Evolutionary conservation across 2,797 vertebrate genomes (phyloP).

Genomic region (Catostomus latipinnis): DNA sequence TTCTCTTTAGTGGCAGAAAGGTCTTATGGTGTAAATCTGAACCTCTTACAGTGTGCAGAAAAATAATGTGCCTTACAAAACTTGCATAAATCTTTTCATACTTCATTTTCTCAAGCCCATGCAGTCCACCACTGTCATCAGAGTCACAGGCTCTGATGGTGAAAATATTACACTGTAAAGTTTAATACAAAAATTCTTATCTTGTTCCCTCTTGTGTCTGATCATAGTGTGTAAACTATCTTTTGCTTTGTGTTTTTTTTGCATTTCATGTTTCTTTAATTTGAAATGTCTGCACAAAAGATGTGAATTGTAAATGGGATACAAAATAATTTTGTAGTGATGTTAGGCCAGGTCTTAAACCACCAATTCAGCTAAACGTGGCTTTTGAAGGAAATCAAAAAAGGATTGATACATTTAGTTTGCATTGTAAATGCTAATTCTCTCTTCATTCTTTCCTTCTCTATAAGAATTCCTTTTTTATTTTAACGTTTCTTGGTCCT

Average conservation of each 20-base stretch:
- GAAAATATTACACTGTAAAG: slow-evolving; percentile 80
- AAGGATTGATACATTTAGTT: background rate
- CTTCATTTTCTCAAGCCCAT: slow-evolving; percentile 14
- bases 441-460: slow-evolving; percentile 72
- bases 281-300: slow-evolving; percentile 20
- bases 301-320: slow-evolving; percentile 16
- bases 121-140: background rate
- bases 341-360: background rate
- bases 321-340: slow-evolving; percentile 58
- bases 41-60: slow-evolving; percentile 81
- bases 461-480: slow-evolving; percentile 5
- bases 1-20: slow-evolving; percentile 73
- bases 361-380: slow-evolving; percentile 2
- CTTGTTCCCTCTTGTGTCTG: slow-evolving; percentile 43
- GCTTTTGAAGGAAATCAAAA: background rate
- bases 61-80: slow-evolving; percentile 91
- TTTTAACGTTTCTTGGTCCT: slow-evolving; percentile 82
- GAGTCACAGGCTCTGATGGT: slow-evolving; percentile 81
- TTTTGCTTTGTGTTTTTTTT: slow-evolving; percentile 36
- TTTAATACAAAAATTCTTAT: slow-evolving; percentile 73
- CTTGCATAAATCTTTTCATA: slow-evolving; percentile 68
- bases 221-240: slow-evolving; percentile 52
- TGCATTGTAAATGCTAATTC: slow-evolving; percentile 23
- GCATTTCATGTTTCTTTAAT: slow-evolving; percentile 34
- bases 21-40: slow-evolving; percentile 66